These are phyloP conservation scores for Liolophura sinensis DNA, from an alignment of 1,140 invertebrate genomes.

Conservation along the genomic window DNA sequence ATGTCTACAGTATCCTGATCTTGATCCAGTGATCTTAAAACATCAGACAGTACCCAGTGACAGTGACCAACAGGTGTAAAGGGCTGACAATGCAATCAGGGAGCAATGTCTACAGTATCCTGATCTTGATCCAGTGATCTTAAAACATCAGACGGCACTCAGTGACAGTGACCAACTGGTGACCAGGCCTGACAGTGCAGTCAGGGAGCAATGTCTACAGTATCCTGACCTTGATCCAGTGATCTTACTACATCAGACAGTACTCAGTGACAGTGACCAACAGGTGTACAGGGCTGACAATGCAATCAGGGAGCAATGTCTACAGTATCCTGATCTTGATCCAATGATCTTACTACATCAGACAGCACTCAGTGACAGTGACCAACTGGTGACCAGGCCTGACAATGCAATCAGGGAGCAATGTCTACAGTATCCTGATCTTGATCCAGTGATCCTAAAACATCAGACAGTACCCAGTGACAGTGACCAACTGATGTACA, in stretches of 20 bases:
- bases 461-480: constrained; percentile 12
- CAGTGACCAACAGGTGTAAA: too few species aligned
- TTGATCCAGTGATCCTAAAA: not conserved
- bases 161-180: constrained; percentile 14
- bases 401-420: constrained; percentile 10
- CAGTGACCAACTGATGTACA: constrained; percentile 15
- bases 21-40: too few species aligned
- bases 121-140: constrained; percentile 10
- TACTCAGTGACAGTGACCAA: constrained; percentile 14
- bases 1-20: too few species aligned
- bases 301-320: not conserved
- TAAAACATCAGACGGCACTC: not conserved
- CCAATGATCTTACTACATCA: not conserved
- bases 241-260: not conserved
- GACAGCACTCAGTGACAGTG: constrained; percentile 15
- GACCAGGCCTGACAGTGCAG: constrained; percentile 7
- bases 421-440: too few species aligned
- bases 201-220: constrained; percentile 9
- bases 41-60: too few species aligned
- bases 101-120: too few species aligned
- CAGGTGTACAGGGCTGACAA: not conserved
- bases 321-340: not conserved
- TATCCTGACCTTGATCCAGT: constrained; percentile 15
- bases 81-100: too few species aligned
- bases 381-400: constrained; percentile 6